phyloP scores from a whole-genome alignment of 2,113 vertebrate genomes.

The Cairina moschata region DNA sequence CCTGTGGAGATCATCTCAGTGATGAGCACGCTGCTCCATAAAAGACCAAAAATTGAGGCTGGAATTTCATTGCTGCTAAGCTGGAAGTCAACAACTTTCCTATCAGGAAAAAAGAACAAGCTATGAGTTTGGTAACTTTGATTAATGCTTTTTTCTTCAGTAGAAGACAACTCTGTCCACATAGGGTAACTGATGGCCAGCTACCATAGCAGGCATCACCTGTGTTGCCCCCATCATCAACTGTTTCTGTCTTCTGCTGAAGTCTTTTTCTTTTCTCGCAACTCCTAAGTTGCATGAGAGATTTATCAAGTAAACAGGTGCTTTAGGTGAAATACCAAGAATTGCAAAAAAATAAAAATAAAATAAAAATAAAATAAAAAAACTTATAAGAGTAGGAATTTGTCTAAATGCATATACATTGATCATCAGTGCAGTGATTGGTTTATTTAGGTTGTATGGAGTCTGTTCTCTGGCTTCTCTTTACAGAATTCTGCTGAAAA shows the following conservation, averaged over 20 bases:
- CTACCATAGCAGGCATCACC: background rate
- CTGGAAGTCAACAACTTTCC: background rate
- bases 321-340: background rate
- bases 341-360: background rate
- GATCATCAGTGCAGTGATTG: background rate
- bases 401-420: background rate
- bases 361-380: background rate
- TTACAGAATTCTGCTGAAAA: background rate
- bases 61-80: background rate
- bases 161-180: background rate
- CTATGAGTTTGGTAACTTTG: background rate
- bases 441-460: background rate
- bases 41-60: background rate
- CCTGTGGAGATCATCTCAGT: background rate
- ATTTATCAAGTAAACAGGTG: background rate
- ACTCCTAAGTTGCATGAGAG: background rate
- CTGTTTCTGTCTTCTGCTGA: background rate
- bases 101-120: background rate
- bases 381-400: background rate
- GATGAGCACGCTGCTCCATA: background rate
- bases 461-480: background rate
- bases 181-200: background rate
- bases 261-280: background rate
- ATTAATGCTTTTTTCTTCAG: background rate
- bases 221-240: background rate